phyloP scores from a whole-genome alignment of 2,113 vertebrate genomes.

The Sylvietta virens region DNA sequence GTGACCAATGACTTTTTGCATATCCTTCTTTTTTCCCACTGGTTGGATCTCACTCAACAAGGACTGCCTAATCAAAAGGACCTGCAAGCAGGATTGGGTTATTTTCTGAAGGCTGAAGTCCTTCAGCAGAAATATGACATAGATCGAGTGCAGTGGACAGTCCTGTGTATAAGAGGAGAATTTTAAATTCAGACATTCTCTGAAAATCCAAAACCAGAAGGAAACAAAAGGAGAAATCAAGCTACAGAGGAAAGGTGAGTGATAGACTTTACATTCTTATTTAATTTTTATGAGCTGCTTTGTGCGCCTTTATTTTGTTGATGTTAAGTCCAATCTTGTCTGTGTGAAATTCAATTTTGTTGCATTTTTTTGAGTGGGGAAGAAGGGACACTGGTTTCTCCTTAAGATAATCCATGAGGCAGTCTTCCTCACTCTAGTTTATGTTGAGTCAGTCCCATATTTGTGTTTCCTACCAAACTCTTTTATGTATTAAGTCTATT shows the following conservation, averaged over 20 bases:
- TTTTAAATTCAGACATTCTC: background rate
- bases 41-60: background rate
- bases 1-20: background rate
- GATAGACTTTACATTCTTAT: background rate
- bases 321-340: accelerated
- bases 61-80: background rate
- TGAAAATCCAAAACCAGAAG: background rate
- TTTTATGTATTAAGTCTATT: background rate
- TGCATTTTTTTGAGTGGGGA: background rate
- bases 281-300: background rate
- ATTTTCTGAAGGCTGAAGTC: background rate
- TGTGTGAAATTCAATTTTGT: background rate
- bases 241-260: background rate
- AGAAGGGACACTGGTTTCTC: background rate
- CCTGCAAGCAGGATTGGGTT: background rate
- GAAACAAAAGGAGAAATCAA: background rate
- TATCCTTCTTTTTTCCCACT: background rate
- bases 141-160: accelerated
- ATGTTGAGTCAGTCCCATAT: background rate
- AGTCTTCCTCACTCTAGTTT: background rate
- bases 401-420: background rate
- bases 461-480: background rate
- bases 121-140: background rate
- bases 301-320: background rate
- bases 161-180: background rate